These are phyloP conservation scores for Drosophila athabasca DNA, from an alignment of 1,140 invertebrate species.

Conservation along the genomic window DNA sequence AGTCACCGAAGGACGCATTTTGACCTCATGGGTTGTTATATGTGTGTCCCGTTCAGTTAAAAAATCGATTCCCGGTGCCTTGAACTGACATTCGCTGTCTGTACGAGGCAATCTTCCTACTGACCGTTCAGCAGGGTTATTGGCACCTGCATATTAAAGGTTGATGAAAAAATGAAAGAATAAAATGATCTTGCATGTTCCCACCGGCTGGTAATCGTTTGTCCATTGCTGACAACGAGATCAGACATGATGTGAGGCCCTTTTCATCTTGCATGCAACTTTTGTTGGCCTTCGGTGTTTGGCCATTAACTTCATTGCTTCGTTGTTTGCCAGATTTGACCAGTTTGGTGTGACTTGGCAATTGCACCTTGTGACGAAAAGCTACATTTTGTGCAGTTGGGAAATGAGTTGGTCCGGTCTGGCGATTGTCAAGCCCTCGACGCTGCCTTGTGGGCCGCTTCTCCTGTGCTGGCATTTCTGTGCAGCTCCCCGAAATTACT, in stretches of 20 bases:
- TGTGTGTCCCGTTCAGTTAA: constrained; percentile 31
- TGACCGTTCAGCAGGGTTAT: constrained; percentile 49
- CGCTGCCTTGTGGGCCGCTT: constrained; percentile 3
- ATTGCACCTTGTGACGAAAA: constrained; percentile 10
- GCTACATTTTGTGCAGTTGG: neutral
- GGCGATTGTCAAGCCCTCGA: neutral
- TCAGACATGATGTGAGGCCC: constrained; percentile 7
- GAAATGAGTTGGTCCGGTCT: constrained; percentile 2
- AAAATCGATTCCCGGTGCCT: constrained; percentile 53
- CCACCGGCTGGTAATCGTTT: constrained; percentile 8
- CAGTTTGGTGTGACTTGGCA: constrained; percentile 46
- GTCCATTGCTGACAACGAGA: neutral
- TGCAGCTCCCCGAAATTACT: too few species aligned
- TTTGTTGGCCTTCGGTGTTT: neutral
- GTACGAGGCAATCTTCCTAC: constrained; percentile 52
- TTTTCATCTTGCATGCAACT: neutral
- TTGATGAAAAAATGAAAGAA: too few species aligned
- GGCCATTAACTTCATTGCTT: too few species aligned
- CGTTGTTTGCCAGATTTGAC: constrained; percentile 43
- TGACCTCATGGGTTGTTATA: constrained; percentile 44
- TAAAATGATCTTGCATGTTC: too few species aligned
- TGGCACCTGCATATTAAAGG: constrained; percentile 33
- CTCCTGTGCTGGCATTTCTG: neutral
- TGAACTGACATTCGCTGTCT: constrained; percentile 61
- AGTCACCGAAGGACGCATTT: constrained; percentile 36